phyloP scores from a whole-genome alignment of 2,797 vertebrate species.

The Danionella dracula region DNA sequence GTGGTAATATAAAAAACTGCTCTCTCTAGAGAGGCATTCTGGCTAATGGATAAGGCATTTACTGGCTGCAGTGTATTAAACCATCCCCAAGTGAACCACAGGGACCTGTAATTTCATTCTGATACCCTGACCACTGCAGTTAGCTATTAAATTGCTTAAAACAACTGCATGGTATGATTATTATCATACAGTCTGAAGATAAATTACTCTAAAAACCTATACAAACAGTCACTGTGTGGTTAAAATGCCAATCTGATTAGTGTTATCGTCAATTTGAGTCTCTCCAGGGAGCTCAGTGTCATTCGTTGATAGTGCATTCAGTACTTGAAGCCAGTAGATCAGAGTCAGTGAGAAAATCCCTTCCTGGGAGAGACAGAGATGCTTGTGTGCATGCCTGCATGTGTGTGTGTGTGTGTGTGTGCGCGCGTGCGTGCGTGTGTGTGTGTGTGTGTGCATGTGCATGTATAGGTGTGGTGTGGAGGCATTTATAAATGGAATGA shows the following conservation, averaged over 20 bases:
- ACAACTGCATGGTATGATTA: background rate
- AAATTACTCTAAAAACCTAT: background rate
- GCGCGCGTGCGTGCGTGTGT: slow-evolving; percentile 17
- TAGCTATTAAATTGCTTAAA: background rate
- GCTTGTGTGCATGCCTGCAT: background rate
- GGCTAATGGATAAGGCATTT: slow-evolving; percentile 28
- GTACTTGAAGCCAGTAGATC: slow-evolving; percentile 15
- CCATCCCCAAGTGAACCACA: slow-evolving; percentile 1
- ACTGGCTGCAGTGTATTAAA: slow-evolving; percentile 37
- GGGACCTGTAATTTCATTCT: slow-evolving; percentile 4
- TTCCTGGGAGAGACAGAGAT: background rate
- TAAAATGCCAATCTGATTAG: background rate
- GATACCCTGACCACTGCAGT: background rate
- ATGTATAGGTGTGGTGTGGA: no score
- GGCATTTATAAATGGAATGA: no score
- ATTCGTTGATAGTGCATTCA: slow-evolving; percentile 27
- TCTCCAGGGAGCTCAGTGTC: slow-evolving; percentile 4
- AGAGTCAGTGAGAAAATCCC: slow-evolving; percentile 9
- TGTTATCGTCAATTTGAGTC: slow-evolving; percentile 34
- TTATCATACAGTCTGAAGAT: background rate
- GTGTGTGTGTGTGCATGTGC: no score
- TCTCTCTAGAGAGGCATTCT: slow-evolving; percentile 15
- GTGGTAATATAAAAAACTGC: slow-evolving; percentile 9
- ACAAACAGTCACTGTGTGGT: background rate
- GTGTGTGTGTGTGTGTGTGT: slow-evolving; percentile 25